Base-by-base conservation (phyloP, 2,797 vertebrate species). In the Eidolon dupreanum region DNA sequence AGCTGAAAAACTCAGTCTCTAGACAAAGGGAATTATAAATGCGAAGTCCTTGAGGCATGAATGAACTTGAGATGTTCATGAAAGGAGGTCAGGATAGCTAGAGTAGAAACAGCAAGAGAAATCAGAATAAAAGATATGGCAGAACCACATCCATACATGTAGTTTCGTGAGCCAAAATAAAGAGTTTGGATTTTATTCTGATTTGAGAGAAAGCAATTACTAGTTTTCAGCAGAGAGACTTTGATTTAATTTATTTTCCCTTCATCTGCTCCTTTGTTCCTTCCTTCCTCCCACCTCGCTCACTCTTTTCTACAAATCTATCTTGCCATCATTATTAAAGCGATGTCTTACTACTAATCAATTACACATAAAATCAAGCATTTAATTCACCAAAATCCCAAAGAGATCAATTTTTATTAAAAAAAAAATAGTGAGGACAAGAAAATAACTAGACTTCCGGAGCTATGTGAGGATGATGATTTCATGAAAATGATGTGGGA, bases 61-160 rank as follows among this genome's bases (percentile, higher is more conserved):
- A 22, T 19, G 28, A 75, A 1, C 6, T 90, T 24, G 13, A 41
- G 8, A 16, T 7, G 3, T 36, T 78, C n/a, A 43, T 19, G 46
- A 79, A 63, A 57, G 10, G 26, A 82, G 38, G 31, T n/a, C n/a
- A 33, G 20, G 11, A 4, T 59, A 9, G 43, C 15, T 33, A 15
- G 31, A 16, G 9, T 6, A n/a, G 6, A 84, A 70, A 22, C 1
- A 65, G 10, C 3, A 66, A 13, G 13, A 22, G 16, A 3, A 65
- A 6, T 8, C 0, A 16, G 16, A 31, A 12, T 1, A 31, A 28
- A 15, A 28, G 20, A n/a, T 13, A 6, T 24, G 36, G 5, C 6
- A 9, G 22, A 65, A 24, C 4, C 33, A 49, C 22, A 57, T 19
- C 10, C 38, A 12, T 36, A 22, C 28, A 17, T 15, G 22, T 3